These are phyloP conservation scores for Triplophysa rosa DNA, from an alignment of 2,113 vertebrate genomes.

Conservation along the genomic window DNA sequence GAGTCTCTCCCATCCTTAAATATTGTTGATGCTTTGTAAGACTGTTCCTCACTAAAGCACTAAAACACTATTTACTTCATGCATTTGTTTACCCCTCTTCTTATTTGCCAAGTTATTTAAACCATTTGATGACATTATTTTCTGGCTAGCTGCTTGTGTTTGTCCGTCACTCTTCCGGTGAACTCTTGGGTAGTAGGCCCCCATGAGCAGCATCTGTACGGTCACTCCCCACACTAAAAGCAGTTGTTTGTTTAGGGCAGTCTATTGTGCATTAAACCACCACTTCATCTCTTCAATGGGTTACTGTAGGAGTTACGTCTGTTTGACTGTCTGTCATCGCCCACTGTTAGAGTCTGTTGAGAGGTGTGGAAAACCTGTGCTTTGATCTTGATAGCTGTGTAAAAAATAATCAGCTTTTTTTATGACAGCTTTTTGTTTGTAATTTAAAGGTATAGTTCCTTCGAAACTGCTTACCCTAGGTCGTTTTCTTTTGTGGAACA, in stretches of 20 bases:
- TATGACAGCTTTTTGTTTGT: not conserved
- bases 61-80: too few species aligned
- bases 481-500: not conserved
- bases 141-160: not conserved
- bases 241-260: not conserved
- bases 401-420: not conserved
- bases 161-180: slow-evolving; percentile 16
- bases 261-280: not conserved
- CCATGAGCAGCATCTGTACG: slow-evolving; percentile 9
- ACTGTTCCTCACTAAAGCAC: not conserved
- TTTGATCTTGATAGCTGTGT: slow-evolving; percentile 16
- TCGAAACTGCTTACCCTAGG: not conserved
- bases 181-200: not conserved
- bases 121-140: slow-evolving; percentile 1
- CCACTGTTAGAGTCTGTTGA: not conserved
- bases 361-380: not conserved
- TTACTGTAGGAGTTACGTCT: not conserved
- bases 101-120: slow-evolving; percentile 4
- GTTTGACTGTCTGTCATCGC: not conserved
- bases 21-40: not conserved
- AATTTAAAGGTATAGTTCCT: too few species aligned
- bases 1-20: not conserved
- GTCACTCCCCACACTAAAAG: not conserved
- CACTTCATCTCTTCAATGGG: not conserved
- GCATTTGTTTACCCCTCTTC: too few species aligned